Evolutionary conservation across 1,140 invertebrate genomes (phyloP).

Genomic region (Drosophila nikananu): DNA sequence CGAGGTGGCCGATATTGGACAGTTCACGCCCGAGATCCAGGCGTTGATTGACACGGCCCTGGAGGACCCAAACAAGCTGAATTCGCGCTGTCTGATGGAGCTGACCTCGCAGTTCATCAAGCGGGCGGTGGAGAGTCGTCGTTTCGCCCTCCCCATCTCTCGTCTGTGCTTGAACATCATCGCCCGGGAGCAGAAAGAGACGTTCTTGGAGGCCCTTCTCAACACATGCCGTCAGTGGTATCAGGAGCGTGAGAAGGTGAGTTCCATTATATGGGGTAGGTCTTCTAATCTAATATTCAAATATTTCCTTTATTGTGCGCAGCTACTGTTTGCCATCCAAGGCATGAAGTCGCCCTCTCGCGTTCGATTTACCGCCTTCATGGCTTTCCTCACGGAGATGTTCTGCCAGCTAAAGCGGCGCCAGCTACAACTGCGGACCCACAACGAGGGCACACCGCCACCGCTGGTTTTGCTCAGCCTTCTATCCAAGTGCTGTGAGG

Average conservation of each 20-base stretch:
- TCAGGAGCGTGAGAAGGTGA: slow-evolving; percentile 91
- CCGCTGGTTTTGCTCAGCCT: slow-evolving; percentile 91
- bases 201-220: slow-evolving; percentile 94
- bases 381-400: slow-evolving; percentile 95
- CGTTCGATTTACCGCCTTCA: slow-evolving; percentile 92
- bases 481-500: slow-evolving; percentile 93
- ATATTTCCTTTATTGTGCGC: not conserved
- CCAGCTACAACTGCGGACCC: slow-evolving; percentile 89
- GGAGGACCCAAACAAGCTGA: slow-evolving; percentile 92
- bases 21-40: slow-evolving; percentile 90
- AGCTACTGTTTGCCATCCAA: slow-evolving; percentile 82
- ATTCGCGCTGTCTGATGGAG: slow-evolving; percentile 93
- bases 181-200: slow-evolving; percentile 94
- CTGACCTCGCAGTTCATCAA: slow-evolving; percentile 92
- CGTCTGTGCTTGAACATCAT: slow-evolving; percentile 93
- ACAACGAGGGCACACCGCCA: slow-evolving; percentile 89
- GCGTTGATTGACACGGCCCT: slow-evolving; percentile 90
- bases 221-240: slow-evolving; percentile 96
- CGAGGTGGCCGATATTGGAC: slow-evolving; percentile 90
- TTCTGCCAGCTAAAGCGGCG: slow-evolving; percentile 93
- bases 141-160: slow-evolving; percentile 92
- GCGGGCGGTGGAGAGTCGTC: slow-evolving; percentile 91
- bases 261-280: not conserved
- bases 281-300: too few relatives aligned
- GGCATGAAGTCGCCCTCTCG: slow-evolving; percentile 85